Conservation (phyloP, 2,888 invertebrate genomes). For the Philaethria dido region DNA sequence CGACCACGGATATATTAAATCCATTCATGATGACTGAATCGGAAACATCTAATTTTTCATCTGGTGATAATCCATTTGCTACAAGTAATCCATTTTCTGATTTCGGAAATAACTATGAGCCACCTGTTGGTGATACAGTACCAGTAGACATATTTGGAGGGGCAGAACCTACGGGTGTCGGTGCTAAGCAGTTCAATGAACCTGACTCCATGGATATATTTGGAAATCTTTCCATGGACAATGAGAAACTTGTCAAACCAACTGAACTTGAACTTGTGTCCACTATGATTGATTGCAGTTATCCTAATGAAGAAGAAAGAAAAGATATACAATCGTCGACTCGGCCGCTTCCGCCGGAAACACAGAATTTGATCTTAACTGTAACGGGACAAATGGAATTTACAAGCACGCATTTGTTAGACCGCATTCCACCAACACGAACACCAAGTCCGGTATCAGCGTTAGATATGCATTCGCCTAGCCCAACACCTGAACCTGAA, state of each 20-base stretch:
- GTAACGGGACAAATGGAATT: constrained; percentile 95
- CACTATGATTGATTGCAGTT: constrained; percentile 57
- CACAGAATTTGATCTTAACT: constrained; percentile 92
- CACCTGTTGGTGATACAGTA: constrained; percentile 68
- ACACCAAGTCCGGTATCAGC: constrained; percentile 94
- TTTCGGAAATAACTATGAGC: constrained; percentile 72
- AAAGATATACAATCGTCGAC: constrained; percentile 69
- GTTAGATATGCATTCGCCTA: constrained; percentile 91
- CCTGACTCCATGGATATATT: constrained; percentile 55
- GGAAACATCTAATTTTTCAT: constrained; percentile 56
- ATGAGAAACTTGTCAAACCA: constrained; percentile 62
- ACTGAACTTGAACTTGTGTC: constrained; percentile 70
- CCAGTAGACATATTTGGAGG: constrained; percentile 73
- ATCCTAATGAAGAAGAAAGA: constrained; percentile 51
- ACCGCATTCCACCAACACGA: constrained; percentile 92
- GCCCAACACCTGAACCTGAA: constrained; percentile 89
- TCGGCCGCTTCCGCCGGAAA: constrained; percentile 89
- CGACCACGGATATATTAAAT: constrained; percentile 83
- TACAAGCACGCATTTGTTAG: constrained; percentile 92
- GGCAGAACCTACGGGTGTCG: constrained; percentile 61
- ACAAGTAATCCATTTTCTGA: constrained; percentile 88
- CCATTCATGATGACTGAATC: constrained; percentile 86
- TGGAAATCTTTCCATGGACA: constrained; percentile 50
- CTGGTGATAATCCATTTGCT: constrained; percentile 88
- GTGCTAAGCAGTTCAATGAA: constrained; percentile 65